Conservation (phyloP, 2,888 invertebrate species). For the Brenthis ino region DNA sequence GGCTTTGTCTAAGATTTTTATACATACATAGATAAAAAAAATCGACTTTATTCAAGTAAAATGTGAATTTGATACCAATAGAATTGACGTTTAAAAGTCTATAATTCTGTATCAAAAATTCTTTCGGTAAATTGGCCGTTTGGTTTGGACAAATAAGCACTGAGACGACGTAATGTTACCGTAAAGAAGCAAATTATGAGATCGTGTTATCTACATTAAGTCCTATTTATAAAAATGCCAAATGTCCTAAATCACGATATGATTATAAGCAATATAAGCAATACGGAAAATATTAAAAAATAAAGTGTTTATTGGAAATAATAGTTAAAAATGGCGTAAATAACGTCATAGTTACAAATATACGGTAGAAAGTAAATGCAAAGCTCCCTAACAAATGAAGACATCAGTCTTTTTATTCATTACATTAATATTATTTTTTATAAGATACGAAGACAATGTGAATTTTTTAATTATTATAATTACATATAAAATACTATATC, state of each 20-base stretch:
- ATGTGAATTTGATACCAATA: not conserved
- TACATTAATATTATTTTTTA: not conserved
- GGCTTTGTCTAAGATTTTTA: no score
- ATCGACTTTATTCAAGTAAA: not conserved
- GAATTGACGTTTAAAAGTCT: no score
- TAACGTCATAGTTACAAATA: not conserved
- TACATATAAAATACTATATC: slow-evolving; percentile 5
- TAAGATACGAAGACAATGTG: not conserved
- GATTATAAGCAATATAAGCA: not conserved
- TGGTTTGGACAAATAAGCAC: no score
- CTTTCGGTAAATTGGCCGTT: no score
- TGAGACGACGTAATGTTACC: slow-evolving; percentile 8
- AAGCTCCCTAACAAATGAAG: not conserved
- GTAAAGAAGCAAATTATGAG: slow-evolving; percentile 28
- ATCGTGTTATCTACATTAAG: slow-evolving; percentile 27
- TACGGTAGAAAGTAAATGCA: slow-evolving; percentile 24
- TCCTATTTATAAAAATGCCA: slow-evolving; percentile 14
- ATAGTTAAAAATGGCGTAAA: slow-evolving; percentile 3
- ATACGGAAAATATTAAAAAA: not conserved
- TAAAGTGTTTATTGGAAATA: not conserved
- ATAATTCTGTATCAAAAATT: no score
- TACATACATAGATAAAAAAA: no score
- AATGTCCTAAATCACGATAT: not conserved
- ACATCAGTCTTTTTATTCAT: slow-evolving; percentile 7
- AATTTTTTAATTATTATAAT: not conserved